Conservation (phyloP, 2,797 vertebrate species). For the Propithecus deckenii region DNA sequence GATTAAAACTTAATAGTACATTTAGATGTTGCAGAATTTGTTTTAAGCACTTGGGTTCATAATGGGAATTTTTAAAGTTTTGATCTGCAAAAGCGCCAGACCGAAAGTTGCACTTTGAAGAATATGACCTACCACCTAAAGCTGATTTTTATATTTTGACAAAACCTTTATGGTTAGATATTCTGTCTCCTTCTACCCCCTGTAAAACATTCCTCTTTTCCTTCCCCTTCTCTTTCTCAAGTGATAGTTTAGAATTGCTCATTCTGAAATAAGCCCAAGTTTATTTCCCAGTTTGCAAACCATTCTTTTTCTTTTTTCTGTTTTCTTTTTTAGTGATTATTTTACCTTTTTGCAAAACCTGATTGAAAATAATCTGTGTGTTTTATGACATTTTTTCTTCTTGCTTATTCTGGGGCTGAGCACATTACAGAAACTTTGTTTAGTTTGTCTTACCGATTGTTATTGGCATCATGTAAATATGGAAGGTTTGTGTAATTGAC, state of each 20-base stretch:
- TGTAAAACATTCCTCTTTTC: background rate
- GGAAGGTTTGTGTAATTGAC: slow-evolving; percentile 43
- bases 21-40: background rate
- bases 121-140: background rate
- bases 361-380: background rate
- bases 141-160: slow-evolving; percentile 3
- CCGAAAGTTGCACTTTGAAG: slow-evolving; percentile 3
- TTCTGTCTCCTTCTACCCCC: background rate
- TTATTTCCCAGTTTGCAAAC: background rate
- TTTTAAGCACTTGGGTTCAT: slow-evolving; percentile 36
- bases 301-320: background rate
- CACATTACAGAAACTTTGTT: slow-evolving; percentile 43
- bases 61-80: background rate
- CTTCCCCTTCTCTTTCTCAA: background rate
- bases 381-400: background rate
- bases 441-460: slow-evolving; percentile 23
- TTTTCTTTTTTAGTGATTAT: background rate
- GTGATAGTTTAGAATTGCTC: slow-evolving; percentile 2
- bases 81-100: background rate
- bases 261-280: background rate
- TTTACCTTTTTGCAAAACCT: slow-evolving; percentile 36
- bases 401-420: slow-evolving; percentile 12
- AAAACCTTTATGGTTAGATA: background rate
- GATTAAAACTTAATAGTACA: slow-evolving; percentile 40
- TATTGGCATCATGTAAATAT: slow-evolving; percentile 28